Evolutionary conservation across 1,140 invertebrate genomes (phyloP).

Genomic region (Dendroctonus ponderosae): DNA sequence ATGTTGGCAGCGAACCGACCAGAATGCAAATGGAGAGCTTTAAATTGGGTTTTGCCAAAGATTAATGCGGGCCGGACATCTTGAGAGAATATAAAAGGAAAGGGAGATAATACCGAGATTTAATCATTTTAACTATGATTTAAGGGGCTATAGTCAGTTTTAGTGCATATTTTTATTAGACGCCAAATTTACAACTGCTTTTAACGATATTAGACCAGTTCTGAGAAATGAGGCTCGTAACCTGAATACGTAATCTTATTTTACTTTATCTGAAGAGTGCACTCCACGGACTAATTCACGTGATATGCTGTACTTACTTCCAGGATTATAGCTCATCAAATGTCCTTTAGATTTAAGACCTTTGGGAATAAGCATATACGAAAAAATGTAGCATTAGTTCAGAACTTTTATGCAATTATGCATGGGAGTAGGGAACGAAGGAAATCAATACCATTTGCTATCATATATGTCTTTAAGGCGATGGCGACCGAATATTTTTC

Average conservation of each 20-base stretch:
- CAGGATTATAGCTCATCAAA: slow-evolving; percentile 2
- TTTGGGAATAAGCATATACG: too few relatives aligned
- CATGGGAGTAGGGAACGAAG: not conserved
- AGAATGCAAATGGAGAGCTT: slow-evolving; percentile 11
- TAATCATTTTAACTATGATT: slow-evolving; percentile 28
- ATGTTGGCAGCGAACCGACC: too few relatives aligned
- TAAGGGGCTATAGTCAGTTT: slow-evolving; percentile 22
- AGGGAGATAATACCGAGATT: slow-evolving; percentile 21
- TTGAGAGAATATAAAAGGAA: slow-evolving; percentile 20
- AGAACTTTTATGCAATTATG: too few relatives aligned
- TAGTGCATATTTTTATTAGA: slow-evolving; percentile 27
- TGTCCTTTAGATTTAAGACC: not conserved
- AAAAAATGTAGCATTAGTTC: too few relatives aligned
- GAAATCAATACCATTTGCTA: not conserved
- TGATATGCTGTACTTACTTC: not conserved
- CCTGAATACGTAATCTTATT: slow-evolving; percentile 30
- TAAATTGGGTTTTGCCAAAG: slow-evolving; percentile 2
- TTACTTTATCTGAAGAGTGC: slow-evolving; percentile 23
- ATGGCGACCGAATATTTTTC: slow-evolving; percentile 26
- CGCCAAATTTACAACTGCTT: slow-evolving; percentile 28
- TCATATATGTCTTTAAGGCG: too few relatives aligned
- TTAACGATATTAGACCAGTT: slow-evolving; percentile 29
- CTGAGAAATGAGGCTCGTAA: slow-evolving; percentile 23
- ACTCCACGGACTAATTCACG: slow-evolving; percentile 11
- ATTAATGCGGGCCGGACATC: slow-evolving; percentile 1